Conservation (phyloP, 35 echinoderm and acorn worm species). For the Heliocidaris tuberculata region DNA sequence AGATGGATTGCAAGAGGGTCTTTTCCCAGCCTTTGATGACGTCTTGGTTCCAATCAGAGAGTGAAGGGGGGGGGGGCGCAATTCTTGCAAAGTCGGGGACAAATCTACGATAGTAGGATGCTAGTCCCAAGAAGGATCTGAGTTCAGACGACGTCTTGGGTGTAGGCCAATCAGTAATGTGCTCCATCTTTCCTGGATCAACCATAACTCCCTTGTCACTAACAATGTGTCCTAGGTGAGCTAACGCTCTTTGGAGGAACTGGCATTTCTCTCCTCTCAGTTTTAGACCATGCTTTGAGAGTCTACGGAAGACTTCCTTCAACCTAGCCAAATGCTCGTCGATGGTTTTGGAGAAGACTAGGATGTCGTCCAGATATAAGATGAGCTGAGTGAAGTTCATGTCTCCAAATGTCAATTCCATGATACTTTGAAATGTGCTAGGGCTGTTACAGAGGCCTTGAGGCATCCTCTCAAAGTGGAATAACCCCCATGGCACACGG, state of each 20-base stretch:
- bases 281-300: too few relatives aligned
- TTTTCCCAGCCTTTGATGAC: background rate
- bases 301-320: too few relatives aligned
- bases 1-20: background rate
- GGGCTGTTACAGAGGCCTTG: slow-evolving; percentile 79
- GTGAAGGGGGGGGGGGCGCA: slow-evolving; percentile 49
- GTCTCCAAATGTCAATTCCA: slow-evolving; percentile 70
- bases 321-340: too few relatives aligned
- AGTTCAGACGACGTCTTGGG: too few relatives aligned
- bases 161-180: too few relatives aligned
- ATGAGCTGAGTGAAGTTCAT: slow-evolving; percentile 60
- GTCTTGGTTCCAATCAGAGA: slow-evolving; percentile 6
- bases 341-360: slow-evolving; percentile 62
- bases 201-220: too few relatives aligned
- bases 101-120: slow-evolving; percentile 61
- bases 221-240: too few relatives aligned
- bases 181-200: too few relatives aligned
- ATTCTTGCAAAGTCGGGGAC: slow-evolving; percentile 53
- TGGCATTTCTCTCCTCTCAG: too few relatives aligned
- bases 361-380: slow-evolving; percentile 77
- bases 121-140: slow-evolving; percentile 61
- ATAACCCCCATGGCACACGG: slow-evolving; percentile 68
- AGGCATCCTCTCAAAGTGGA: slow-evolving; percentile 73
- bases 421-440: slow-evolving; percentile 66
- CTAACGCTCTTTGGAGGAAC: too few relatives aligned